phyloP scores from a whole-genome alignment of 2,113 vertebrate species.

The Gasterosteus nipponicus region DNA sequence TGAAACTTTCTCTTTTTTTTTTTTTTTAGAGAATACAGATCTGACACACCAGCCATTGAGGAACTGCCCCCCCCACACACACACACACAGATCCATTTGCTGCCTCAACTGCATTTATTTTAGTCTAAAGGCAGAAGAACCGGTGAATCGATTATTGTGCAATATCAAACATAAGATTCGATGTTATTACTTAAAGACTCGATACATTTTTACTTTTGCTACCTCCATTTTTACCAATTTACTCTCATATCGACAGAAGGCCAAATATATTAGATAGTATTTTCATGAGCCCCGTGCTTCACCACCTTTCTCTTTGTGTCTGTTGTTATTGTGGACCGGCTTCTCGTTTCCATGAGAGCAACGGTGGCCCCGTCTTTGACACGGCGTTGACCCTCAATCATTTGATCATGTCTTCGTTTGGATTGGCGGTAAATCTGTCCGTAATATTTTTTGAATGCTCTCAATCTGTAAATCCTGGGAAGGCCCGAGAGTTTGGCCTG shows the following conservation, averaged over 20 bases:
- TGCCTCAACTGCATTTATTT: neutral
- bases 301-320: neutral
- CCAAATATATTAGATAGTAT: neutral
- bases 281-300: neutral
- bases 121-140: neutral
- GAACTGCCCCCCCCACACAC: slow-evolving; percentile 6
- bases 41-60: slow-evolving; percentile 45
- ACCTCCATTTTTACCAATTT: neutral
- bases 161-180: neutral
- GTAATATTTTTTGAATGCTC: neutral
- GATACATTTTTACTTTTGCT: neutral
- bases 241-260: neutral
- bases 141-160: neutral
- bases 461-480: neutral
- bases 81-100: slow-evolving; percentile 10
- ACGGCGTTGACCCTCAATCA: neutral
- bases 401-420: neutral
- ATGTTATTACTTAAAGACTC: neutral
- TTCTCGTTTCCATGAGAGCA: slow-evolving; percentile 46
- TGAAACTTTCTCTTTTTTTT: slow-evolving; percentile 54
- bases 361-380: slow-evolving; percentile 24
- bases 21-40: slow-evolving; percentile 37
- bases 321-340: slow-evolving; percentile 40
- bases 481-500: neutral
- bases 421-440: too few relatives aligned